These are phyloP conservation scores for Harpagoxenus sublaevis DNA, from an alignment of 2,888 invertebrate species.

Conservation along the genomic window DNA sequence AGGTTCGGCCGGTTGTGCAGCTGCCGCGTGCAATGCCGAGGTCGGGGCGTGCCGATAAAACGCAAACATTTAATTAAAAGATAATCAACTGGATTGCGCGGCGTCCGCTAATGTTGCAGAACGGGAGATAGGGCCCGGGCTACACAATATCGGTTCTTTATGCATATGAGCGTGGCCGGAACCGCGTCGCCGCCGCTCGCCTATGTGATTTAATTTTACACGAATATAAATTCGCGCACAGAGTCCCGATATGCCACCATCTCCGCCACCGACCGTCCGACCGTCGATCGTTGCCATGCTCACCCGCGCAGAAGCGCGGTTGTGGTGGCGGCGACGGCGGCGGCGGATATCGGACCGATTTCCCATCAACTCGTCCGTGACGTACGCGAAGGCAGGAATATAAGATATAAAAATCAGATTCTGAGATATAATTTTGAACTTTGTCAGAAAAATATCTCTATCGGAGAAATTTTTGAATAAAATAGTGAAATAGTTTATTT, in stretches of 20 bases:
- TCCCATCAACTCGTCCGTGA: conserved; percentile 60
- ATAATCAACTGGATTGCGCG: conserved; percentile 83
- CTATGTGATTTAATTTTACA: conserved; percentile 83
- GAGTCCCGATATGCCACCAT: conserved; percentile 60
- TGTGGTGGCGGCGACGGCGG: background rate
- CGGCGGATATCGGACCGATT: conserved; percentile 66
- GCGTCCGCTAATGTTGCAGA: conserved; percentile 80
- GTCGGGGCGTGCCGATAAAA: conserved; percentile 79
- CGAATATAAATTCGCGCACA: conserved; percentile 81
- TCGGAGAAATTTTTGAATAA: background rate
- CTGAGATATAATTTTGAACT: background rate
- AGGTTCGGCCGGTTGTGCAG: conserved; percentile 51
- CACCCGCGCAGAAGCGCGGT: conserved; percentile 7
- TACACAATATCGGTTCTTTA: conserved; percentile 82
- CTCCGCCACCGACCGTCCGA: conserved; percentile 23
- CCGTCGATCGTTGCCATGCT: conserved; percentile 44
- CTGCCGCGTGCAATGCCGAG: conserved; percentile 61
- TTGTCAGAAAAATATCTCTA: background rate
- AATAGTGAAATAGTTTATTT: background rate
- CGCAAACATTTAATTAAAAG: conserved; percentile 85
- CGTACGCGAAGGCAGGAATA: conserved; percentile 10
- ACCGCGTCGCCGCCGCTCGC: conserved; percentile 46
- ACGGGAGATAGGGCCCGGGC: conserved; percentile 76
- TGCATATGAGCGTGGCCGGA: conserved; percentile 78
- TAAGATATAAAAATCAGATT: conserved; percentile 7